Evolutionary conservation across 2,113 vertebrate species (phyloP), one percentile per base, ranked within the genome.

Genomic region (Epinephelus moara): DNA sequence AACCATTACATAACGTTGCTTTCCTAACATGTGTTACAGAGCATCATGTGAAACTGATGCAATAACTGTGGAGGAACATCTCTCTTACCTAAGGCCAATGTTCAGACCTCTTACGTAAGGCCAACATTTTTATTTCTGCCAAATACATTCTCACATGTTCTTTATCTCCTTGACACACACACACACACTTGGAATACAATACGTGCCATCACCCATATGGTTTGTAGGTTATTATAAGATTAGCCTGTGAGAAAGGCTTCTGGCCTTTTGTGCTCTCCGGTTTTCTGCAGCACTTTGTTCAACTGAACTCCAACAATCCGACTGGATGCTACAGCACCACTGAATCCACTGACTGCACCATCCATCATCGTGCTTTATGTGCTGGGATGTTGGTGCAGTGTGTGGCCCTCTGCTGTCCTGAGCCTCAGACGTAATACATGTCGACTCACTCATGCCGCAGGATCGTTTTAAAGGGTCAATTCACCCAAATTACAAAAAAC

Each of bases 231-330:
- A 53, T 80, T 56, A 72, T 82, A 33, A 78, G 75, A 89, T 86
- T 67, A 52, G 57, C 50, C 64, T 42, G 57, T 21, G 72, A 81
- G 60, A 60, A 70, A 73, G 27, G 68, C 62, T 50, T 61, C 69
- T 70, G 77, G 75, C 60, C 33, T 64, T 69, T 23, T 75, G 57
- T 77, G 60, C 77, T 86, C 84, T 73, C 55, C 11, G 4, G 72
- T 63, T 27, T 85, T 87, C 79, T 75, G 80, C 79, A 63, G 84
- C 87, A 92, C 53, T 86, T 91, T 84, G 70, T 78, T 73, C 73
- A 66, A 71, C 66, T 88, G 85, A 81, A 82, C 68, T 53, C 30
- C 0, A 2, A 53, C 79, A 45, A 70, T 79, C 52, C 67, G 18
- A 55, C 56, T 49, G 63, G 67, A 75, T 40, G 83, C 63, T 75